phyloP scores from a whole-genome alignment of 2,888 invertebrate genomes.

The Kryphioiulus occultus region DNA sequence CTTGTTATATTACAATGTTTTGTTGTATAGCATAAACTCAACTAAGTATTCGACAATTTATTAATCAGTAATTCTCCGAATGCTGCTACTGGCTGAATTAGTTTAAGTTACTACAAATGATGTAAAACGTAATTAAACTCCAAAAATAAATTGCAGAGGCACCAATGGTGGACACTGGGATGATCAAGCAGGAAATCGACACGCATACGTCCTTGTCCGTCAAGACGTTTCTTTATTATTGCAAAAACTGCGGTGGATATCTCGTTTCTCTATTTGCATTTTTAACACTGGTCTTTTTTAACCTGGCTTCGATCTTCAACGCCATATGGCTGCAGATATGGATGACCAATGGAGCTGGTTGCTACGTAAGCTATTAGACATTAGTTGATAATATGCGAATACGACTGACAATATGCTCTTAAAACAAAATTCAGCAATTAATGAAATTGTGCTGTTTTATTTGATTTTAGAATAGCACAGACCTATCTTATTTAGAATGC shows the following conservation, averaged over 20 bases:
- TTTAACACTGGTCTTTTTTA: constrained; percentile 45
- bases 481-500: neutral
- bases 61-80: too few relatives aligned
- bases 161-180: constrained; percentile 46
- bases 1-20: too few relatives aligned
- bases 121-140: neutral
- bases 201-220: constrained; percentile 22
- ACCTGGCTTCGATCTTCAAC: constrained; percentile 58
- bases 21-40: too few relatives aligned
- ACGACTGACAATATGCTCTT: neutral
- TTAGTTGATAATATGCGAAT: neutral
- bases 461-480: neutral
- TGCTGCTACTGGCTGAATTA: too few relatives aligned
- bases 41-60: too few relatives aligned
- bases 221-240: constrained; percentile 48
- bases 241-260: constrained; percentile 49
- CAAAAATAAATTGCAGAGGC: constrained; percentile 42
- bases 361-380: neutral
- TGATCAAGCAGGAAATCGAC: constrained; percentile 51
- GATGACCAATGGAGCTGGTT: constrained; percentile 56
- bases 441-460: neutral
- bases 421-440: neutral
- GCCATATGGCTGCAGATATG: constrained; percentile 59
- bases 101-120: neutral
- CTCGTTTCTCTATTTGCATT: constrained; percentile 46